phyloP scores from a whole-genome alignment of 2,113 vertebrate genomes.

The Sinocyclocheilus rhinocerous region DNA sequence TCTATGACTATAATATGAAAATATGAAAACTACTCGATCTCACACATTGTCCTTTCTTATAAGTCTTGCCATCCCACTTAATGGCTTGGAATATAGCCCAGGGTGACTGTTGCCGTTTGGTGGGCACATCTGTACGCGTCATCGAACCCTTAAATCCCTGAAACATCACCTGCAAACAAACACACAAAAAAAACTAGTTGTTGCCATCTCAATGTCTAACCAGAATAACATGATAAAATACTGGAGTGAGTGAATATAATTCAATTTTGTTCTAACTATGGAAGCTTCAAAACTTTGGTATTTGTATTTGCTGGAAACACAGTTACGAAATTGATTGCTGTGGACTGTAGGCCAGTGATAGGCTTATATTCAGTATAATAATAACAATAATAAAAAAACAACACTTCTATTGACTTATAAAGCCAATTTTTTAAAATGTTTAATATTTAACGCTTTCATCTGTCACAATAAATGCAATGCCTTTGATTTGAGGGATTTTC shows the following conservation, averaged over 20 bases:
- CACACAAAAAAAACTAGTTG: background rate
- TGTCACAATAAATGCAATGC: background rate
- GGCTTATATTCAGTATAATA: background rate
- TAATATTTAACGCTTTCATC: background rate
- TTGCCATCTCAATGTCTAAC: background rate
- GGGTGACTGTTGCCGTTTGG: constrained; percentile 82
- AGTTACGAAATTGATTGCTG: too few relatives aligned
- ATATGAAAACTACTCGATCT: constrained; percentile 53
- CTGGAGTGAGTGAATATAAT: background rate
- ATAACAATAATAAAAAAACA: background rate
- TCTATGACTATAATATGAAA: too few relatives aligned
- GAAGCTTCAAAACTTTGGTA: background rate
- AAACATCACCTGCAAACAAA: constrained; percentile 78
- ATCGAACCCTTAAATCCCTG: constrained; percentile 70
- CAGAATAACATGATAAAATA: too few relatives aligned
- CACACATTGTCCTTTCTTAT: constrained; percentile 82
- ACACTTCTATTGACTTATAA: background rate
- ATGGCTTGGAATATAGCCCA: constrained; percentile 85
- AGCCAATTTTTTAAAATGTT: background rate
- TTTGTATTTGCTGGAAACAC: background rate
- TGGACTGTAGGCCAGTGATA: background rate
- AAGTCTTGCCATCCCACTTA: constrained; percentile 85
- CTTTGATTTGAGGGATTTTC: background rate
- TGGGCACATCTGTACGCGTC: constrained; percentile 73
- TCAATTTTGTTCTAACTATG: background rate